Base-by-base conservation (phyloP, 2,888 invertebrate genomes). In the Masnerella sp. region DNA sequence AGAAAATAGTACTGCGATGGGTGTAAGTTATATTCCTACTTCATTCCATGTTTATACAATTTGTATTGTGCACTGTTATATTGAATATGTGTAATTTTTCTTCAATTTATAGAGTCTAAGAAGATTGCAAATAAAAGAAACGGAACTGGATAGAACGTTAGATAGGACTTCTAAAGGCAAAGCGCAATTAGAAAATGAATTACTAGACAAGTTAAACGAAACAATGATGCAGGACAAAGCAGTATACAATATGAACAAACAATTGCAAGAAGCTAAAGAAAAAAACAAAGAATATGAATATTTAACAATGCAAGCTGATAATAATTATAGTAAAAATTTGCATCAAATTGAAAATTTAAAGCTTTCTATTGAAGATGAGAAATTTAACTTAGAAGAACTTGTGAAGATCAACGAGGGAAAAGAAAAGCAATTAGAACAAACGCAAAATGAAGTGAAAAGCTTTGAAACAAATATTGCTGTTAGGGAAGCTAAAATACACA, bases 201-300 rank as follows among this genome's bases (percentile, higher is more conserved):
- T 94, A 22, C 82, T 94, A 4, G 83, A 86, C 14, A 89, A 91
- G 65, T 87, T 94, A 0, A 93, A 94, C 80, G 92, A 93, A 8
- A 92, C 93, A 80, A 84, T 93, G 3, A 89, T 92, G 3, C 91
- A 92, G 38, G 92, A 93, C 78, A 94, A 94, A 81, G 91, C 92
- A 0, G 90, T 92, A 2, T 81, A 81, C 42, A 81, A 88, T 76
- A 78, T 90, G 87, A 91, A 83, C 87, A 90, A 89, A 81, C 75
- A 88, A 4, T 78, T 90, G 2, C 83, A 86, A 9, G 88, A 89
- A 18, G 77, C 86, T 0, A 90, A 89, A 71, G 88, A 89, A 22
- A 84, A 85, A 36, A 88, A 89, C 36, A 85, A 89, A 25, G 83
- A 85, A 38, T 88, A 89, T 88, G 92, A 92, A 87, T 88, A 91